Conservation (phyloP, 2,113 vertebrate species). For the Phaethornis superciliosus region DNA sequence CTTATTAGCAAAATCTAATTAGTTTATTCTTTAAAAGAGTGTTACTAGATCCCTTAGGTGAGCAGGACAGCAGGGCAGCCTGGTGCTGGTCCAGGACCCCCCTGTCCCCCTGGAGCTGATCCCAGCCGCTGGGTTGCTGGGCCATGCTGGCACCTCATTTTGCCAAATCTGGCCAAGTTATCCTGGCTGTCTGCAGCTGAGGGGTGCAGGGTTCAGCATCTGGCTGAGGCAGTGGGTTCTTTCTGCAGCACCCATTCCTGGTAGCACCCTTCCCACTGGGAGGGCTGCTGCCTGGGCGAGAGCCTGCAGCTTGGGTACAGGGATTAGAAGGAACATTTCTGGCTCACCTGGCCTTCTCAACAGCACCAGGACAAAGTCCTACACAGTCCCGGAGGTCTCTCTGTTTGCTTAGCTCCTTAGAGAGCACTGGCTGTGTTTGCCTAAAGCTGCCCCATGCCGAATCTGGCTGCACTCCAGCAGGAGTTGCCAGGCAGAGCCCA, state of each 20-base stretch:
- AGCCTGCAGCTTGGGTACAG: fast-evolving
- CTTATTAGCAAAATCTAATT: not conserved
- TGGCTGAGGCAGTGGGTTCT: not conserved
- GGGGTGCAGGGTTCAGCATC: not conserved
- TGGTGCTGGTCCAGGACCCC: not conserved
- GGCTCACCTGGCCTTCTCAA: fast-evolving
- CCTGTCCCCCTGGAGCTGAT: fast-evolving
- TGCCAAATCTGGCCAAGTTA: not conserved
- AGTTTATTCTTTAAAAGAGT: not conserved
- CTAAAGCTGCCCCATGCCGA: not conserved
- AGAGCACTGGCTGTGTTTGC: not conserved
- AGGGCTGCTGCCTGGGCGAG: fast-evolving
- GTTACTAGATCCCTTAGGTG: not conserved
- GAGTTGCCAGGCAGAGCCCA: fast-evolving
- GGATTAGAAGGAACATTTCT: not conserved
- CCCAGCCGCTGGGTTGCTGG: fast-evolving
- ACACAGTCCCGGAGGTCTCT: not conserved
- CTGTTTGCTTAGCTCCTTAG: not conserved
- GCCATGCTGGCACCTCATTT: fast-evolving
- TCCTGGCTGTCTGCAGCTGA: not conserved
- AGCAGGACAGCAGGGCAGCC: not conserved
- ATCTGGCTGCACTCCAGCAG: not conserved
- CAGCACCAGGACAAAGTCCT: not conserved
- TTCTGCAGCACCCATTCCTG: fast-evolving
- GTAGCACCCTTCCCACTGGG: fast-evolving